phyloP scores from a whole-genome alignment of 2,888 invertebrate species.

The Sminthurides aquaticus region DNA sequence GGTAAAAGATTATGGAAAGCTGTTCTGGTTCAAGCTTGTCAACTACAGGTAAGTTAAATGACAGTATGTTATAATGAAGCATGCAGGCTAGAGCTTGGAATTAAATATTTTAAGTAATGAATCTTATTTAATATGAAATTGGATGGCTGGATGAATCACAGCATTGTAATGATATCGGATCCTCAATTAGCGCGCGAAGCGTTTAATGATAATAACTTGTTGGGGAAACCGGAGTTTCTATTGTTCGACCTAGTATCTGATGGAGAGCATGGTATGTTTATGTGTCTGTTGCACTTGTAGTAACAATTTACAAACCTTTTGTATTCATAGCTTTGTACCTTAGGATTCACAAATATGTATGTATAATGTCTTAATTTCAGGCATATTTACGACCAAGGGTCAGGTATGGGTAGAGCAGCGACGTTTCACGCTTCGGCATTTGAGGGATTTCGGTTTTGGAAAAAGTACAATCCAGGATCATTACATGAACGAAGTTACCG shows the following conservation, averaged over 20 bases:
- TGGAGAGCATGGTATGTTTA: constrained; percentile 2
- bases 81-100: too few relatives aligned
- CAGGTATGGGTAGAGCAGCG: constrained; percentile 11
- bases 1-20: constrained; percentile 3
- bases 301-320: too few relatives aligned
- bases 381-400: constrained; percentile 3
- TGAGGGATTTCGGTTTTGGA: constrained; percentile 20
- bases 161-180: constrained; percentile 10
- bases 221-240: constrained; percentile 5
- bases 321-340: too few relatives aligned
- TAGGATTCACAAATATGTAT: too few relatives aligned
- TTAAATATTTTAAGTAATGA: too few relatives aligned
- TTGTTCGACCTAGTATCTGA: background rate
- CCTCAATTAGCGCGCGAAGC: constrained; percentile 8
- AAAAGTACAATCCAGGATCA: constrained; percentile 7
- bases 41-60: background rate
- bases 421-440: constrained; percentile 13
- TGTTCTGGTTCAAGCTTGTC: constrained; percentile 4
- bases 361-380: too few relatives aligned
- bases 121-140: too few relatives aligned
- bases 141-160: too few relatives aligned
- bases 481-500: constrained; percentile 15
- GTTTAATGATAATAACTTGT: background rate
- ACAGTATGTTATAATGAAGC: too few relatives aligned
- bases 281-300: too few relatives aligned